Evolutionary conservation across 2,888 invertebrate genomes (phyloP).

Genomic region (Coelopa pilipes): DNA sequence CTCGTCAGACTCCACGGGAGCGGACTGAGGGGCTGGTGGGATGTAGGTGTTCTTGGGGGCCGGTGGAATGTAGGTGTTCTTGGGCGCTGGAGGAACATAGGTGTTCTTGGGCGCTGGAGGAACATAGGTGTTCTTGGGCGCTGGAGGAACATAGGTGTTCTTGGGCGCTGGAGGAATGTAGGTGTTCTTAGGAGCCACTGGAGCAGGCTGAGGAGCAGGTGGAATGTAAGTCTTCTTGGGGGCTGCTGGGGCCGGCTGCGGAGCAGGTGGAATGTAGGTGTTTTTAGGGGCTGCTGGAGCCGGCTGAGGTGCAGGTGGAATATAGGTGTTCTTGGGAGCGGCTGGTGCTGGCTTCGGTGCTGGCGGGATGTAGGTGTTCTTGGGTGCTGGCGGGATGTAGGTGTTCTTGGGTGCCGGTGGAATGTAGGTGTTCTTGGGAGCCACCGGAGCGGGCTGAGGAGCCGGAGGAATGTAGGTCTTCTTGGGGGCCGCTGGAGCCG

Average conservation of each 20-base stretch:
- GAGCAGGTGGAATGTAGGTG: slow-evolving; percentile 28
- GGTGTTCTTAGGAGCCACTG: slow-evolving; percentile 34
- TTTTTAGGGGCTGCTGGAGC: slow-evolving; percentile 26
- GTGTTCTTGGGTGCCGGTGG: slow-evolving; percentile 5
- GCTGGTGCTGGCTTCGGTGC: slow-evolving; percentile 39
- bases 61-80: slow-evolving; percentile 21
- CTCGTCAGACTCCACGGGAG: slow-evolving; percentile 4
- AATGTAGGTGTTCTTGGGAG: neutral
- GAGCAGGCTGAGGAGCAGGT: slow-evolving; percentile 37
- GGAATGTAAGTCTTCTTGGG: slow-evolving; percentile 42
- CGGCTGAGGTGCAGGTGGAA: slow-evolving; percentile 18
- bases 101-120: slow-evolving; percentile 34
- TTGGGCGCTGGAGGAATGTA: slow-evolving; percentile 40
- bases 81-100: slow-evolving; percentile 24
- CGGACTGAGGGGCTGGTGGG: slow-evolving; percentile 10
- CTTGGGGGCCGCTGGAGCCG: slow-evolving; percentile 3
- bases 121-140: slow-evolving; percentile 33
- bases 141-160: slow-evolving; percentile 46
- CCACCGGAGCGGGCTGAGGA: slow-evolving; percentile 4
- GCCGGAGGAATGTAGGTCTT: slow-evolving; percentile 15
- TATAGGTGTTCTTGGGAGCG: slow-evolving; percentile 25
- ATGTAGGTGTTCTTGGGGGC: neutral
- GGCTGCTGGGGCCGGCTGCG: slow-evolving; percentile 9
- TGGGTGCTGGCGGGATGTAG: slow-evolving; percentile 17
- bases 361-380: slow-evolving; percentile 45